Base-by-base conservation (phyloP, 2,797 vertebrate species). In the Arrhamphus sclerolepis region DNA sequence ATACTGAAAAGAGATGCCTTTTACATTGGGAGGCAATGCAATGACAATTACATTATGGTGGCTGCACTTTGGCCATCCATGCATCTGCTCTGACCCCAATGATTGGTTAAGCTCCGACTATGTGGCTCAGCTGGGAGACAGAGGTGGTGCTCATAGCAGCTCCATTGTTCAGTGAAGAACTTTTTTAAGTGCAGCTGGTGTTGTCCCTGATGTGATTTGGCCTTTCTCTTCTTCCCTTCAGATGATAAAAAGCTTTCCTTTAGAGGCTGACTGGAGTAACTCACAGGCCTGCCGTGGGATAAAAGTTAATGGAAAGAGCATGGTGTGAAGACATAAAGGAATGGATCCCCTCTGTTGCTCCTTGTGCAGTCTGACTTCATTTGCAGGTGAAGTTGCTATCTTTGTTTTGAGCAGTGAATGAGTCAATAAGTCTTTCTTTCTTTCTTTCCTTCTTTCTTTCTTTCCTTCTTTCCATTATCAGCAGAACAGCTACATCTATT, bases 1-100 rank as follows among this genome's bases (percentile, higher is more conserved):
- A 74, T 82, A 72, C 89, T 87, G 86, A 90, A 89, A 88, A 82
- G 87, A 89, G 86, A 87, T 82, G 80, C 84, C 77, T 89, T 89
- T 91, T 90, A 91, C 85, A 86, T 88, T 77, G 77, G 84, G 84
- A 89, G 85, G 88, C 90, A 91, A 92, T 91, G 91, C 90, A 92
- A 91, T 91, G 89, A 91, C 87, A 90, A 93, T 93, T 91, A 87
- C 87, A 93, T 93, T 92, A 93, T 66, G 84, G 78, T 66, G 82
- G 78, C 85, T 91, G 89, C 91, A 87, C 91, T 89, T 77, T 85
- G 87, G 83, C 90, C 86, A 81, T 85, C 84, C 89, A 84, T 86
- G 84, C 81, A 79, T 81, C 88, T 84, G 83, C 74, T 83, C 67
- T 88, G 87, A 88, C 89, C 86, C 76, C 80, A 75, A 78, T 88